Base-by-base conservation (phyloP, 1,140 invertebrate species). In the Atta texana region DNA sequence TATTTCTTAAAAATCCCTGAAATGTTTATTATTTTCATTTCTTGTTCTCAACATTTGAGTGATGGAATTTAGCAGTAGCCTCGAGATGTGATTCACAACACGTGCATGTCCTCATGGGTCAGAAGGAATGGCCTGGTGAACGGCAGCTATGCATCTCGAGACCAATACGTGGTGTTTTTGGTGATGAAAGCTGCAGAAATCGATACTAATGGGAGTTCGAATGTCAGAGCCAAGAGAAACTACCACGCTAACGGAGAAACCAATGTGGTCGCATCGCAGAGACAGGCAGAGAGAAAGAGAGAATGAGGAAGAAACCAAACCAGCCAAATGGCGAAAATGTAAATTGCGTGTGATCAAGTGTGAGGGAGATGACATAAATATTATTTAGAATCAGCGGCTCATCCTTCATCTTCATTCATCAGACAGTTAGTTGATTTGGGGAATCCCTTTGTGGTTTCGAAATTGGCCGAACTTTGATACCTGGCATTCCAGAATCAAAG, bases 161-260 rank as follows among this genome's bases (percentile, higher is more conserved):
- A 49, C 66, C 66, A 24, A 69, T 69, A 69, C 66, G 66, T 69
- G 39, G 66, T 69, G 66, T 69, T 69, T 69, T 69, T 69, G 66
- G 66, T 69, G 66, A 69, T 69, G 66, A 69, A 69, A 69, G 66
- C 66, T 39, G 0, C 66, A 51, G 66, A 12, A 69, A 69, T 69
- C 66, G 66, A 69, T 69, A 69, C 66, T 69, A 69, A 69, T 69
- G 39, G 66, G 39, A 28, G 66, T 69, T 69, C 66, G 21, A 69
- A 69, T 69, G 66, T 69, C 66, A 69, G 66, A 69, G 21, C 21
- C 39, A 21, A 69, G 39, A 69, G 66, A 49, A 69, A 51, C 64
- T 68, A 7, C 64, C 34, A 68, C 12, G 34, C 66, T n/a, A 51
- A 14, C 12, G 44, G 66, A 51, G 66, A 24, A 69, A 69, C 66